Base-by-base conservation (phyloP, 1,140 invertebrate species). In the Ptiloglossa arizonensis region DNA sequence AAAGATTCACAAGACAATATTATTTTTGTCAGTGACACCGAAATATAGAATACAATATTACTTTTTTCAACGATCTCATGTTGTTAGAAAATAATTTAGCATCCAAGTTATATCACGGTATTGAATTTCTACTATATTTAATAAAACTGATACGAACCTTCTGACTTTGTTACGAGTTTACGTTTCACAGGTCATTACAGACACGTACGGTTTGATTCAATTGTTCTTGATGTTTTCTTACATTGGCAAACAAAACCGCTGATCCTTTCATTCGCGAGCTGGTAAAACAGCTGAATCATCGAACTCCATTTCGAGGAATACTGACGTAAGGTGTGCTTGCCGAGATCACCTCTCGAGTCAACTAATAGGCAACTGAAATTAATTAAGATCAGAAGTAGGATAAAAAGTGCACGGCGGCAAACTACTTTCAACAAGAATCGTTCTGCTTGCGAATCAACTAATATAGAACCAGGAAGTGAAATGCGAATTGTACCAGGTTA, bases 281-380 rank as follows among this genome's bases (percentile, higher is more conserved):
- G 24, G 38, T 44, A 63, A 56, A 73, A 72, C 46, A 46, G 50
- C 50, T 57, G 81, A 83, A 82, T 83, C 81, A 83, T 57, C 44
- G 19, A 38, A 15, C 44, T n/a, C 32, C 56, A 68, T 68, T 69
- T 22, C 48, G 32, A 24, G 24, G 15, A 22, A 56, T 35, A 38
- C 35, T 66, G 67, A 82, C 80, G 67, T 63, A 78, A 78, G 46
- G 41, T 44, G 8, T 15, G 46, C 22, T 22, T 2, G 64, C 74
- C 74, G 80, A 82, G 81, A 73, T 68, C 81, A n/a, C 24, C 27
- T 22, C 48, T 32, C 17, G n/a, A 62, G 38, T 52, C 71, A 22
- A 22, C 46, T 82, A 82, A 82, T 83, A 78, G 76, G 22, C 80
- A 63, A 76, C 81, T 82, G 81, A 83, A 83, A 82, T 82, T 78